These are phyloP conservation scores for Oncorhynchus nerka DNA, from an alignment of 2,113 vertebrate species.

Conservation along the genomic window DNA sequence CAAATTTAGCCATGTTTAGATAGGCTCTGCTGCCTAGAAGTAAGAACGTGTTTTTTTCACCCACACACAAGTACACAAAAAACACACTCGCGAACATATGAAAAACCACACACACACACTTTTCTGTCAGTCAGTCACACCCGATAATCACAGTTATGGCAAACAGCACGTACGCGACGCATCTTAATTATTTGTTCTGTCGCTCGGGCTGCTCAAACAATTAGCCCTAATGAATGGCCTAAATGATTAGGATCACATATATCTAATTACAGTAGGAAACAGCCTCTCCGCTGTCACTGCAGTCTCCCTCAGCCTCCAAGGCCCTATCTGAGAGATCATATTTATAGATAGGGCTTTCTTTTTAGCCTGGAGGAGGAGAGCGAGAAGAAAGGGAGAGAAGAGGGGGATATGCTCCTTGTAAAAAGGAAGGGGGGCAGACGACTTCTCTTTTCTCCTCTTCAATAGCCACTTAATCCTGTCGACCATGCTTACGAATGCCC, in stretches of 20 bases:
- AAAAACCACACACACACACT: conserved; percentile 41
- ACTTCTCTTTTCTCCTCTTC: conserved; percentile 87
- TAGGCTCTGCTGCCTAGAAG: conserved; percentile 63
- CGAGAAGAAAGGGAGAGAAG: conserved; percentile 10
- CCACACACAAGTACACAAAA: not conserved
- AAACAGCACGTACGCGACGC: conserved; percentile 63
- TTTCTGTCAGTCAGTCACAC: conserved; percentile 25
- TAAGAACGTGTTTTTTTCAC: not conserved
- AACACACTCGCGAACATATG: not conserved
- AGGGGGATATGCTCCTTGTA: conserved; percentile 27
- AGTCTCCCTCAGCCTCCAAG: conserved; percentile 70
- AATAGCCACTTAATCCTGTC: conserved; percentile 97
- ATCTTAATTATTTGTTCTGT: conserved; percentile 83
- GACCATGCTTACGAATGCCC: conserved; percentile 91
- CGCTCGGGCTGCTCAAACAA: conserved; percentile 84
- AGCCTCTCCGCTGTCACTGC: conserved; percentile 73
- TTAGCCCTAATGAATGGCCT: conserved; percentile 83
- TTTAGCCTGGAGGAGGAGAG: conserved; percentile 70
- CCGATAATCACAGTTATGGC: conserved; percentile 77
- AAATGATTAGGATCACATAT: conserved; percentile 84
- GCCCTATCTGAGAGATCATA: conserved; percentile 83
- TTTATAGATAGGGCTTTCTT: conserved; percentile 85
- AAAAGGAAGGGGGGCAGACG: conserved; percentile 73
- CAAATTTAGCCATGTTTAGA: conserved; percentile 67
- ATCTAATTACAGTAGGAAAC: conserved; percentile 85